Base-by-base conservation (phyloP, 2,888 invertebrate genomes). In the Hoplodrina blanda region DNA sequence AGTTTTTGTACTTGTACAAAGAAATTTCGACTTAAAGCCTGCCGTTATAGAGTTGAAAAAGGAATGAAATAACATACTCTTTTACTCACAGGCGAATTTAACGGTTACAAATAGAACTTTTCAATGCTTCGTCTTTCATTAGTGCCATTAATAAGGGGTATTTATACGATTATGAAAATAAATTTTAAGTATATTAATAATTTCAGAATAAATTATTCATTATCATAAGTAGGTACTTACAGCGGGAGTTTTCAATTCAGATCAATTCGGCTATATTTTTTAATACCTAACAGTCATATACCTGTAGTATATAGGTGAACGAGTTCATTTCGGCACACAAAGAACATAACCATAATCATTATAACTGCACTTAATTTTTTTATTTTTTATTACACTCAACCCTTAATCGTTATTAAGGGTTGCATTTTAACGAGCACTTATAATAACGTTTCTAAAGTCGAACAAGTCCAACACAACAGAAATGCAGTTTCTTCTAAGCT, bases 21-120 rank as follows among this genome's bases (percentile, higher is more conserved):
- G 79, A 70, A 90, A 85, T 79, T 77, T 41, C 77, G 54, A 86
- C 90, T 85, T 85, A 88, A 81, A 73, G 8, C 1, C 60, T 19
- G 62, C 63, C 25, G 7, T 0, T 19, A 68, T 85, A 90, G 72
- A 87, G 89, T 87, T 69, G 78, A 83, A 85, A 85, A 83, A 73
- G 54, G 73, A 78, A 69, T 79, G 81, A 64, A 60, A 55, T 61
- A 33, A 64, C 78, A 57, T 57, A 53, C 65, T 74, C 63, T 76
- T 74, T 76, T 74, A 71, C 71, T 81, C 78, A 77, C 73, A 73
- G 62, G 59, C 62, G 57, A 77, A 83, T 85, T 85, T 80, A 82
- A 63, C 74, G 73, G 80, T 82, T 82, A 70, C 81, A 85, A 85
- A 84, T 84, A 85, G 64, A 86, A 80, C 69, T 72, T 82, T 68